Percentiles rank a stretch among this genome's conserved stretches.
Evolutionary conservation across 35 echinoderm and acorn worm genomes (phyloP).

Genomic region (Chiridota heheva): DNA sequence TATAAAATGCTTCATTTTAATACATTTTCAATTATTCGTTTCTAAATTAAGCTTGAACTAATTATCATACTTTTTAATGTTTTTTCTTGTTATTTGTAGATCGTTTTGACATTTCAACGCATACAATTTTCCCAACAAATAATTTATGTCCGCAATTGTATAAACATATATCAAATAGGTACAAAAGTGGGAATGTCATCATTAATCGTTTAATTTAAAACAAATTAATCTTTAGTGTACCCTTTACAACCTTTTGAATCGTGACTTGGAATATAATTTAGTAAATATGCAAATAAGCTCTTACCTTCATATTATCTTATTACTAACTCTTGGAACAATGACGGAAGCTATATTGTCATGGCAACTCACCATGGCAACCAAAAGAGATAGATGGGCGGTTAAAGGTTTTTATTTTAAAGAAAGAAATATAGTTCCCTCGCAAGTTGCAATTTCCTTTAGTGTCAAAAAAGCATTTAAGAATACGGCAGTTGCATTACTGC

Average conservation of each 20-base stretch:
- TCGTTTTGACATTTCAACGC: background rate
- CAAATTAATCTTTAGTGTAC: too few species aligned
- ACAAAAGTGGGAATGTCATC: background rate
- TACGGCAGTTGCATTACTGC: conserved; percentile 11
- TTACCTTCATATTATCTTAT: conserved; percentile 44
- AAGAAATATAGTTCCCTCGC: conserved; percentile 40
- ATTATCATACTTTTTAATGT: too few species aligned
- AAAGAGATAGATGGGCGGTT: conserved; percentile 34
- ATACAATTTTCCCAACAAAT: background rate
- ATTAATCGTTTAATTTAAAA: background rate
- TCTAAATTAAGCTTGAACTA: too few species aligned
- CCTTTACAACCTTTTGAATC: too few species aligned
- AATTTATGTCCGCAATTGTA: background rate
- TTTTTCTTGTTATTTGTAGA: background rate
- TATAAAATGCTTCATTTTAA: too few species aligned
- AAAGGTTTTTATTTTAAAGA: conserved; percentile 43
- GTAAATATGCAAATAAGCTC: conserved; percentile 34
- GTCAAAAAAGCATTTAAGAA: conserved; percentile 26
- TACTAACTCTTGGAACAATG: conserved; percentile 32
- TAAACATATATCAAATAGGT: background rate
- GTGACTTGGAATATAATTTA: conserved; percentile 13
- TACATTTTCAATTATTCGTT: too few species aligned
- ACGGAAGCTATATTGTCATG: conserved; percentile 25
- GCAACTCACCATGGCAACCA: conserved; percentile 42
- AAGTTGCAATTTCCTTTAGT: conserved; percentile 16